Evolutionary conservation across 1,140 invertebrate species (phyloP), one percentile per base, ranked within the genome.

Genomic region (Brachystomella parvula): DNA sequence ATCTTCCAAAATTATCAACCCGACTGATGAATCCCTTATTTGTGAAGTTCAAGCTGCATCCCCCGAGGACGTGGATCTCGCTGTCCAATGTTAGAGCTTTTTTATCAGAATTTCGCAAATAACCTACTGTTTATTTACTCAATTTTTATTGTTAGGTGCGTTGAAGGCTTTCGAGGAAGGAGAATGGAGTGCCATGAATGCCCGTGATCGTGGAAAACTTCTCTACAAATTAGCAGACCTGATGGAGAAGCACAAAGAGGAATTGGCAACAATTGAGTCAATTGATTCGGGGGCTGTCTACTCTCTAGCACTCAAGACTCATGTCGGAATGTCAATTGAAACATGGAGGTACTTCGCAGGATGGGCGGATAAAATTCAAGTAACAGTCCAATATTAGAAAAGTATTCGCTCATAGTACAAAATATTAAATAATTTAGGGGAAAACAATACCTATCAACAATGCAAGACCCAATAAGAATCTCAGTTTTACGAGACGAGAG

Each of bases 281-380:
- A 82, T 96, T 3, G 94, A 97, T 76, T 94, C 92, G 0, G 94
- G 94, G 3, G 94, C 94, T 0, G 94, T 97, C 0, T 97, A 96
- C 77, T 96, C 94, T 0, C 79, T 97, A 29, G 94, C 94, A 0
- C 75, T 97, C 6, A 97, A 97, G 76, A 97, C 94, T 0, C 94
- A 94, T 75, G 78, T 95, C 6, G 92, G 92, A 28, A 95, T 95
- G 91, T 92, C 89, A 1, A 93, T 95, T 47, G 91, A 94, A 71
- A 92, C 89, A 0, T 94, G 89, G 89, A 79, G 89, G 15, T 95
- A 94, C 74, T 94, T 92, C 77, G 90, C 80, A 32, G 81, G 81
- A 3, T 82, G 81, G 81, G 78, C 77, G 61, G 80, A 81, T 65
- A 81, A 82, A 72, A 82, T 82, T 64, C 77, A n/a, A n/a, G n/a